These are phyloP conservation scores for Cephus cinctus DNA, from an alignment of 1,140 invertebrate species.

Conservation along the genomic window DNA sequence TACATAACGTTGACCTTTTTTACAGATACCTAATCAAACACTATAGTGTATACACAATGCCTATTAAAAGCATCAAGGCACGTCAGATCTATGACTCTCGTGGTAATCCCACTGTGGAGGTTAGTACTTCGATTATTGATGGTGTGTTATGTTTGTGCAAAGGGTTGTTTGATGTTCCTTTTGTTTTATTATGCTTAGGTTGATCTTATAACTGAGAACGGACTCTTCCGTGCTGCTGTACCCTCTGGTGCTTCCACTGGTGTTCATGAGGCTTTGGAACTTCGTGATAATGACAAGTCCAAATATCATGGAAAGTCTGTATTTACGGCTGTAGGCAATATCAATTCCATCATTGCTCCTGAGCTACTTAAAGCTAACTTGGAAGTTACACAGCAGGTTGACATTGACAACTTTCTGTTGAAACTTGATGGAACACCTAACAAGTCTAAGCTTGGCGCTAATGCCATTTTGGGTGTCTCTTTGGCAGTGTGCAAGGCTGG, in stretches of 20 bases:
- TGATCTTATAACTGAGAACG: constrained; percentile 68
- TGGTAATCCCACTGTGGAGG: constrained; percentile 98
- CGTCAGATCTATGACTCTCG: constrained; percentile 98
- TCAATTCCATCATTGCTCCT: constrained; percentile 85
- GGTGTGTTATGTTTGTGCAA: neutral
- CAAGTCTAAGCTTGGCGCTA: constrained; percentile 94
- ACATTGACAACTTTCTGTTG: constrained; percentile 92
- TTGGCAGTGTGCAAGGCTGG: constrained; percentile 95
- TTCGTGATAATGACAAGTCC: constrained; percentile 88
- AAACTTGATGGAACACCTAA: constrained; percentile 95
- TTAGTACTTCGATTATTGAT: too few species aligned
- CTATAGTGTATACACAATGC: constrained; percentile 58
- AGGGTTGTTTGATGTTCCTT: constrained; percentile 1
- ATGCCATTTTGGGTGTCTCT: constrained; percentile 97
- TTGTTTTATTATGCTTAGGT: constrained; percentile 44
- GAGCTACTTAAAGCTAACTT: constrained; percentile 75
- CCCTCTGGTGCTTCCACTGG: constrained; percentile 97
- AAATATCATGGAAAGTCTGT: constrained; percentile 96
- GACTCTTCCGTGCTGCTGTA: constrained; percentile 93
- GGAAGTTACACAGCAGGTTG: constrained; percentile 87
- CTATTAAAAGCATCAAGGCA: constrained; percentile 84
- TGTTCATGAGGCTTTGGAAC: constrained; percentile 95
- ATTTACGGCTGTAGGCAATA: constrained; percentile 88
- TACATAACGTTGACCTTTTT: constrained; percentile 12
- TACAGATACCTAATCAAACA: constrained; percentile 31